Percentiles rank a stretch among this genome's conserved stretches.
These are phyloP conservation scores for Tursiops truncatus DNA, from an alignment of 2,113 vertebrate genomes.

Conservation along the genomic window DNA sequence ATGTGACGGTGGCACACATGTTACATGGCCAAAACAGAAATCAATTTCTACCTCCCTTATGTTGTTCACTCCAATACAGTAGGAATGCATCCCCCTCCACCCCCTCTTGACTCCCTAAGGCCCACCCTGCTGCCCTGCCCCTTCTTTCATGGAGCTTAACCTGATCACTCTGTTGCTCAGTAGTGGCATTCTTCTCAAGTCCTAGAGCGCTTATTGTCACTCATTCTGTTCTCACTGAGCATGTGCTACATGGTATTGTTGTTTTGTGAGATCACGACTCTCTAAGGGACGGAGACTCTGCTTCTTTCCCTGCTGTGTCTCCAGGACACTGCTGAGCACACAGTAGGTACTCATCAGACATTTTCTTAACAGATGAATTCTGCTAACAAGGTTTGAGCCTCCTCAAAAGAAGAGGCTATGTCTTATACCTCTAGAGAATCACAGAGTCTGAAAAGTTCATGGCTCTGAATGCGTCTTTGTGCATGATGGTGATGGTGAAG, in stretches of 20 bases:
- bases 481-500: background rate
- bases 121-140: background rate
- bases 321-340: background rate
- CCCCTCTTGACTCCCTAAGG: too few species aligned
- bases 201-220: background rate
- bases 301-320: background rate
- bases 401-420: background rate
- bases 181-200: background rate
- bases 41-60: background rate
- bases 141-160: background rate
- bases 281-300: background rate
- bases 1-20: rapidly evolving
- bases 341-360: background rate
- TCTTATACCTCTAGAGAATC: background rate
- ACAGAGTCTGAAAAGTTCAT: background rate
- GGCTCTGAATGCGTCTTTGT: background rate
- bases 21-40: background rate
- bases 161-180: rapidly evolving
- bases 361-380: background rate
- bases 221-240: background rate
- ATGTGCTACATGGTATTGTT: rapidly evolving
- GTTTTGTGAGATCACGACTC: background rate
- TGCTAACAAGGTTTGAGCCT: background rate
- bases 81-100: background rate
- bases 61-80: background rate